Evolutionary conservation across 2,888 invertebrate species (phyloP).

Genomic region (Lepeophtheirus nordmannii): DNA sequence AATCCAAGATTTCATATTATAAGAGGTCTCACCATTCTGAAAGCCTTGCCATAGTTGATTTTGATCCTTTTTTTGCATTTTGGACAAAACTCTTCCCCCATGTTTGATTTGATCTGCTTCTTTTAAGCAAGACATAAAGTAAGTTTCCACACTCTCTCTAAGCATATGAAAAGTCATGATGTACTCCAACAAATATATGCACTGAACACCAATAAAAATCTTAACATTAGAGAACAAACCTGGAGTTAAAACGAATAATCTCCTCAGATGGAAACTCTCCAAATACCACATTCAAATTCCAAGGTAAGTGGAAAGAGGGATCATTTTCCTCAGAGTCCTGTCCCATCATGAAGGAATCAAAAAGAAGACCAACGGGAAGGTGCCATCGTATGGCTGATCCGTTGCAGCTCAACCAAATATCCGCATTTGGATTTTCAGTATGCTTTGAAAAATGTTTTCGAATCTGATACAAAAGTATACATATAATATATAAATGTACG

Average conservation of each 20-base stretch:
- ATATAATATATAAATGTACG: background rate
- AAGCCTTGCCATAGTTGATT: slow-evolving; percentile 80
- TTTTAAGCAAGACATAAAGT: slow-evolving; percentile 73
- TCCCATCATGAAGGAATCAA: slow-evolving; percentile 51
- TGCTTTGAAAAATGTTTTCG: slow-evolving; percentile 71
- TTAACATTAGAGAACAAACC: slow-evolving; percentile 38
- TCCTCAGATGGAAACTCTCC: slow-evolving; percentile 80
- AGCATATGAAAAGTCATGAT: background rate
- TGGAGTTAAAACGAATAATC: slow-evolving; percentile 67
- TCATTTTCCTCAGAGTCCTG: background rate
- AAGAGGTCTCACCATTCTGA: slow-evolving; percentile 4
- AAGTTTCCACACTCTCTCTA: slow-evolving; percentile 78
- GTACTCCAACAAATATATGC: no score
- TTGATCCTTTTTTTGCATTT: slow-evolving; percentile 91
- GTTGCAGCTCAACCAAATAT: slow-evolving; percentile 88
- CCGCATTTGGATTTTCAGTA: slow-evolving; percentile 63
- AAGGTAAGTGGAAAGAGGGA: slow-evolving; percentile 46
- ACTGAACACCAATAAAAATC: no score
- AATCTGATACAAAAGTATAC: slow-evolving; percentile 43
- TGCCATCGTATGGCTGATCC: slow-evolving; percentile 77
- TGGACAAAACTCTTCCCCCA: slow-evolving; percentile 67
- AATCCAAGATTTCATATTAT: background rate
- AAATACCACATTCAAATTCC: slow-evolving; percentile 85
- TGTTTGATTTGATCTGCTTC: slow-evolving; percentile 98
- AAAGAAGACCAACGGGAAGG: slow-evolving; percentile 64